These are phyloP conservation scores for Parus major DNA, from an alignment of 2,113 vertebrate genomes.

Conservation along the genomic window DNA sequence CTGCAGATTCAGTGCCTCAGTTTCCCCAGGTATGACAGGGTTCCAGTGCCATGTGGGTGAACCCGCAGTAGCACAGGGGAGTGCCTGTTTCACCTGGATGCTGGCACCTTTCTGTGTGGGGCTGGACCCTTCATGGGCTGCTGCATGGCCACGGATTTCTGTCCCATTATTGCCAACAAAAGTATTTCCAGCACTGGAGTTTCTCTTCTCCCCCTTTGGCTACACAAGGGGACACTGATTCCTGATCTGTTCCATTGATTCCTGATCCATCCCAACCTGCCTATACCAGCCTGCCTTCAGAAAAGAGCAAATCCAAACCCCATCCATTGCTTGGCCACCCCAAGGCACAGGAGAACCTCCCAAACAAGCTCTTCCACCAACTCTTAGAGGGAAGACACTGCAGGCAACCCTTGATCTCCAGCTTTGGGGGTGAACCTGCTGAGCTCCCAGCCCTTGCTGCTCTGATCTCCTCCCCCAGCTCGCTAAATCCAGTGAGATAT, in stretches of 20 bases:
- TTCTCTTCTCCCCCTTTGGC: not conserved
- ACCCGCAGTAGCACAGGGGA: not conserved
- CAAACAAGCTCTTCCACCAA: not conserved
- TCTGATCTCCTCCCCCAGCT: not conserved
- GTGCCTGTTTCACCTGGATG: not conserved
- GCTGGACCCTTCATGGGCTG: rapidly evolving
- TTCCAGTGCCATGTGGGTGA: not conserved
- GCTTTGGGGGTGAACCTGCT: not conserved
- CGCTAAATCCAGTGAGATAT: not conserved
- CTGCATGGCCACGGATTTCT: rapidly evolving
- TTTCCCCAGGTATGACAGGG: not conserved
- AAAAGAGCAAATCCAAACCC: not conserved
- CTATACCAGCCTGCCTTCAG: not conserved
- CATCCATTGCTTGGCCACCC: not conserved
- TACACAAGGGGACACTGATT: not conserved
- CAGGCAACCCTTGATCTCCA: not conserved
- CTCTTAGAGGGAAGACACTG: not conserved
- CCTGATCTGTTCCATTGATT: not conserved
- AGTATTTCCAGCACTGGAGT: not conserved
- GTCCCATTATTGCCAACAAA: rapidly evolving
- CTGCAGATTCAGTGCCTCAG: not conserved
- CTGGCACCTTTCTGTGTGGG: rapidly evolving
- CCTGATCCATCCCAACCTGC: not conserved
- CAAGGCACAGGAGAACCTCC: not conserved
- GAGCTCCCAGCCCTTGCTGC: not conserved